A percentile compares a stretch with the other conserved stretches of the same genome.
These are phyloP conservation scores for Lanius collurio DNA, from an alignment of 2,113 vertebrate species.

Conservation along the genomic window DNA sequence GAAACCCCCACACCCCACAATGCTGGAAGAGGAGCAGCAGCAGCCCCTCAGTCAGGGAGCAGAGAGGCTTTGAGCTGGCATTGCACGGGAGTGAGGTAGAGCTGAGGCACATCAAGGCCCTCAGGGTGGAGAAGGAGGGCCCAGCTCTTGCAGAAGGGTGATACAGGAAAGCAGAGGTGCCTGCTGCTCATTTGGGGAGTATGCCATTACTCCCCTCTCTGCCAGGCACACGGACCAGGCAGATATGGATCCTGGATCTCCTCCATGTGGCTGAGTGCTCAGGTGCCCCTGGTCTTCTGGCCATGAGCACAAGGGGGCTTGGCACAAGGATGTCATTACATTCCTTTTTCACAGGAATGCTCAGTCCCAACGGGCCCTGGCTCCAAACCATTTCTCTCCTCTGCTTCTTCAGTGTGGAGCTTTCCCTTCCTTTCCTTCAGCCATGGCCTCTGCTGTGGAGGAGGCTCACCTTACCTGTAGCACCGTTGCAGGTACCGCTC, in stretches of 20 bases:
- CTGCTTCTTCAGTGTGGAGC: neutral
- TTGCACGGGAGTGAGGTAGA: neutral
- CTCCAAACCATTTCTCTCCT: neutral
- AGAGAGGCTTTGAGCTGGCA: neutral
- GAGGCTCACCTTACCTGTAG: fast-evolving
- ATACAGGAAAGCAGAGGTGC: neutral
- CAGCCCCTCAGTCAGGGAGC: neutral
- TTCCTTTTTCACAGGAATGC: neutral
- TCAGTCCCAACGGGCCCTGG: neutral
- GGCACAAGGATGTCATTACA: neutral
- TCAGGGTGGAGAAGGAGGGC: neutral
- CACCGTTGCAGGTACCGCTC: constrained; percentile 75
- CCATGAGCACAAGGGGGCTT: neutral
- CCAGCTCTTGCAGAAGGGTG: neutral
- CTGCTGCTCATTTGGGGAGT: neutral
- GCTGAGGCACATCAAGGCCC: neutral
- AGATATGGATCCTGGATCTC: neutral
- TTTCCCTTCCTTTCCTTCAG: neutral
- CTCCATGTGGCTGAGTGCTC: fast-evolving
- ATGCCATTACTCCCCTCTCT: neutral
- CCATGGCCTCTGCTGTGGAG: neutral
- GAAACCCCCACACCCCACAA: fast-evolving
- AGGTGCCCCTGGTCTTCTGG: neutral
- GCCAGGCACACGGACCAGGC: neutral
- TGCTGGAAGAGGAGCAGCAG: neutral